Conservation (phyloP, 2,888 invertebrate species). For the Hoplodrina blanda region DNA sequence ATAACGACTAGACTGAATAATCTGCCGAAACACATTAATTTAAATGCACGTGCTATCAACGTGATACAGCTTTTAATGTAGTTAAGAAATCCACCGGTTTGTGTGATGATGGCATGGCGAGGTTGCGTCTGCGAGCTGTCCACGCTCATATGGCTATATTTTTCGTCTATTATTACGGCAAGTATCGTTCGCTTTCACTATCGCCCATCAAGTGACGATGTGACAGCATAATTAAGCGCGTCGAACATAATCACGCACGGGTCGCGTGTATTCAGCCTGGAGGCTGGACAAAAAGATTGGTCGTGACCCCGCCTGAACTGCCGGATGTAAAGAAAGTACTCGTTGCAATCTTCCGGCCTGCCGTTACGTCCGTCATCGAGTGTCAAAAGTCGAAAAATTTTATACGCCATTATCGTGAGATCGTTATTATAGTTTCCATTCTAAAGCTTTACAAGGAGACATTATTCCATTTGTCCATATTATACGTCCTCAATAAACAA, state of each 20-base stretch:
- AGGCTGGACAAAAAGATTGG: constrained; percentile 85
- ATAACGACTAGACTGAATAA: constrained; percentile 61
- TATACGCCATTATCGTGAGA: constrained; percentile 17
- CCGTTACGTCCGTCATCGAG: constrained; percentile 55
- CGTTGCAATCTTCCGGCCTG: constrained; percentile 71
- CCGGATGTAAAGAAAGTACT: constrained; percentile 89
- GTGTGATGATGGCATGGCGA: constrained; percentile 60
- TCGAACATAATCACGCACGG: constrained; percentile 86
- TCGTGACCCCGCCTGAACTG: constrained; percentile 86
- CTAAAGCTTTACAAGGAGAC: constrained; percentile 10
- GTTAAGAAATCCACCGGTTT: constrained; percentile 65
- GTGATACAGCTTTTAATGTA: constrained; percentile 63
- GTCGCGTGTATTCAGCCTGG: constrained; percentile 79
- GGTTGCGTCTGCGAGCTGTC: constrained; percentile 45
- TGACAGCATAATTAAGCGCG: constrained; percentile 90
- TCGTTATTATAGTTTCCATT: constrained; percentile 7
- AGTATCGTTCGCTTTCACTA: constrained; percentile 87
- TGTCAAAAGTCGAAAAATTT: constrained; percentile 47
- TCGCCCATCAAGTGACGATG: constrained; percentile 86
- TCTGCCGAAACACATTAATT: constrained; percentile 65
- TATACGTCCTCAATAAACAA: constrained; percentile 16
- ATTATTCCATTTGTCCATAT: not conserved
- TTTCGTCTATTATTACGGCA: constrained; percentile 81
- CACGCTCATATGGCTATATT: constrained; percentile 48
- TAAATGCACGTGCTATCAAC: constrained; percentile 68